These are phyloP conservation scores for Nymphalis urticae DNA, from an alignment of 2,888 invertebrate genomes.

Conservation along the genomic window DNA sequence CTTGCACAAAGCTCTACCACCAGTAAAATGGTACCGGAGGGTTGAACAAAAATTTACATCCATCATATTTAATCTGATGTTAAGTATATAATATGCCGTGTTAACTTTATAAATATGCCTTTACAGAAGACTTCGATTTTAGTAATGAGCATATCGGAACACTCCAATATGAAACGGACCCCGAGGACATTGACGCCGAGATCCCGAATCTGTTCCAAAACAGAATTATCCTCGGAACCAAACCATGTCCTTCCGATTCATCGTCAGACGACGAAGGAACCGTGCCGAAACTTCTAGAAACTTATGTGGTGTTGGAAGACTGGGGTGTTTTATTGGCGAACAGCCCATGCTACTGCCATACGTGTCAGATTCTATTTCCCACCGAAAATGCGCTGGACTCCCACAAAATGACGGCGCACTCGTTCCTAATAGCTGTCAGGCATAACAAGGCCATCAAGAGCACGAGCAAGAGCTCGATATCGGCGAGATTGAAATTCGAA, in stretches of 20 bases:
- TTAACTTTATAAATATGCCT: no score
- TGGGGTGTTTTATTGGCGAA: slow-evolving; percentile 28
- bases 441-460: slow-evolving; percentile 39
- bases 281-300: slow-evolving; percentile 20
- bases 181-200: background rate
- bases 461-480: slow-evolving; percentile 30
- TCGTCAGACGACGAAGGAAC: slow-evolving; percentile 5
- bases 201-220: slow-evolving; percentile 16
- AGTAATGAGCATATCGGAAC: no score
- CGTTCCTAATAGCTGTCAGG: slow-evolving; percentile 35
- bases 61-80: no score
- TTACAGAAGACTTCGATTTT: no score
- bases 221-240: slow-evolving; percentile 33
- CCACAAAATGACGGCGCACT: slow-evolving; percentile 38
- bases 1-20: no score
- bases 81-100: no score
- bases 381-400: slow-evolving; percentile 35
- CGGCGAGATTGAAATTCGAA: slow-evolving; percentile 10
- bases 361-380: slow-evolving; percentile 36
- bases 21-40: no score
- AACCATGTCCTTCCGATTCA: background rate
- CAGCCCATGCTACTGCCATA: slow-evolving; percentile 31
- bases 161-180: background rate
- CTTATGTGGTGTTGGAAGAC: slow-evolving; percentile 32
- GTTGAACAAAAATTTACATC: no score